Percentiles rank a stretch among this genome's conserved stretches.
Evolutionary conservation across 2,113 vertebrate genomes (phyloP).

Genomic region (Burhinus oedicnemus): DNA sequence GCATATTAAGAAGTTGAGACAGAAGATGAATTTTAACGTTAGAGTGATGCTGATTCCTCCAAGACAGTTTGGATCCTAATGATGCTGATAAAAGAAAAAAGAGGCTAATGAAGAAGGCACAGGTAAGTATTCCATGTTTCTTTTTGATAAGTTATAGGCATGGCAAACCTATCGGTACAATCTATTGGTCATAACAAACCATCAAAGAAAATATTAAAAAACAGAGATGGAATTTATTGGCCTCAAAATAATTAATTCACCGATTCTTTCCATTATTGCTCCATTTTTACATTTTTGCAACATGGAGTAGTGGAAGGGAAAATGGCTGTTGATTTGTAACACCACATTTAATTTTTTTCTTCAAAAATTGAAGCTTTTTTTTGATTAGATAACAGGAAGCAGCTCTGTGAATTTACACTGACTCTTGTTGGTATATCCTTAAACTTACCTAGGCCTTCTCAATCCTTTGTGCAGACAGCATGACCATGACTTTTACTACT

Average conservation of each 20-base stretch:
- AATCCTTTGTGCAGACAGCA: background rate
- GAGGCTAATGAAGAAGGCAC: background rate
- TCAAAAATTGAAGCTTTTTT: background rate
- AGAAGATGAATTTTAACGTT: constrained; percentile 27
- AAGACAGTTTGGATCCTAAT: background rate
- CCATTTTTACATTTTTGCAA: background rate
- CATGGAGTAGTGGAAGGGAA: background rate
- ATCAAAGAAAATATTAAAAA: background rate
- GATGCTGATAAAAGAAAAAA: background rate
- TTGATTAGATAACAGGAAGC: background rate
- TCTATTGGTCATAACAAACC: background rate
- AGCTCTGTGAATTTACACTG: background rate
- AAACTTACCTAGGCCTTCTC: background rate
- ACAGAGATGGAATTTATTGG: background rate
- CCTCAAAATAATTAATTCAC: background rate
- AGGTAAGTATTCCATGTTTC: background rate
- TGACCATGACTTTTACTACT: background rate
- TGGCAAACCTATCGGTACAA: background rate
- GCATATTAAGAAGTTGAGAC: constrained; percentile 26
- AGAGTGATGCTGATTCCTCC: background rate
- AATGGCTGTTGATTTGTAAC: background rate
- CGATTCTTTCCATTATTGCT: background rate
- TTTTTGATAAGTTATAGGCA: background rate
- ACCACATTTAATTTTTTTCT: background rate
- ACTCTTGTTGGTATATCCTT: background rate